Conservation (phyloP, 2,797 vertebrate species). For the Decapterus maruadsi region DNA sequence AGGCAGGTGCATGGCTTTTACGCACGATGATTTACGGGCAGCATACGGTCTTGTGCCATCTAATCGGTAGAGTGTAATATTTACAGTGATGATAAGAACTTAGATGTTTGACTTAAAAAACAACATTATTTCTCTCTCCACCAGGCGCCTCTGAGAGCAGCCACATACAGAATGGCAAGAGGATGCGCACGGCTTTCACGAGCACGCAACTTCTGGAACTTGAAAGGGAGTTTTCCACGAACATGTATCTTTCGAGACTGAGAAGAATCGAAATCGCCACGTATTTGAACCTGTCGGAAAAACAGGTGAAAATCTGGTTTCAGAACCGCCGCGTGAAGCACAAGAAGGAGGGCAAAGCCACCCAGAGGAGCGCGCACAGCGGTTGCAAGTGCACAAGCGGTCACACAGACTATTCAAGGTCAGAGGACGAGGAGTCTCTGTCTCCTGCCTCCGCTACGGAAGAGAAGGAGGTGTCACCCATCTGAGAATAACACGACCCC, state of each 20-base stretch:
- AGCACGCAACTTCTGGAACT: constrained; percentile 98
- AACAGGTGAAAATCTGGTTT: constrained; percentile 99
- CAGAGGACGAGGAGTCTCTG: constrained; percentile 96
- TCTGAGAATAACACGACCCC: constrained; percentile 74
- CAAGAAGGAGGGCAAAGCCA: constrained; percentile 97
- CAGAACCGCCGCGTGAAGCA: constrained; percentile 98
- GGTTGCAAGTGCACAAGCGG: constrained; percentile 92
- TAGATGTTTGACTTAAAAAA: constrained; percentile 1
- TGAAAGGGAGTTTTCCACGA: constrained; percentile 97
- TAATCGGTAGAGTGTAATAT: neutral
- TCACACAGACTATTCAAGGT: constrained; percentile 92
- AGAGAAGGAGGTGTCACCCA: constrained; percentile 93
- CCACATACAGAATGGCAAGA: constrained; percentile 95
- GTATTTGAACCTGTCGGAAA: constrained; percentile 96
- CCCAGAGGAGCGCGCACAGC: constrained; percentile 90
- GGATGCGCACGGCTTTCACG: constrained; percentile 98
- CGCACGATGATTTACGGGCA: constrained; percentile 30
- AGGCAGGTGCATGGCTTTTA: constrained; percentile 36
- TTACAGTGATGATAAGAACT: neutral
- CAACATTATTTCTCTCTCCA: neutral
- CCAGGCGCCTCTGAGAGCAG: constrained; percentile 89
- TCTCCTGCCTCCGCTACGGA: constrained; percentile 93
- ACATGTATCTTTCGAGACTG: constrained; percentile 98
- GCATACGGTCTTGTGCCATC: neutral
- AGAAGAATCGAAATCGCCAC: constrained; percentile 98